These are phyloP conservation scores for Holotrichia oblita DNA, from an alignment of 1,140 invertebrate genomes.

Conservation along the genomic window DNA sequence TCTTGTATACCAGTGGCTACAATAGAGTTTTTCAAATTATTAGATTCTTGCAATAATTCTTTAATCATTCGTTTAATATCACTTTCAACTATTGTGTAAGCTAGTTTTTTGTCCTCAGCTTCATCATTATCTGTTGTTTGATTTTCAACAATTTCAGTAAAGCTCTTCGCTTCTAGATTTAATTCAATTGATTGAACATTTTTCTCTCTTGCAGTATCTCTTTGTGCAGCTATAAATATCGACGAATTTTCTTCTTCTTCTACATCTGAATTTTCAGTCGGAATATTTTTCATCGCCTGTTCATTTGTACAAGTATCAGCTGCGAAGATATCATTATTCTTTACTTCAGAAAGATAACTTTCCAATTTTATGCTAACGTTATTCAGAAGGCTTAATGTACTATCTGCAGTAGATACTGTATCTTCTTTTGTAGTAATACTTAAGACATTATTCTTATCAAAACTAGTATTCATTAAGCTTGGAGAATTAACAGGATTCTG, in stretches of 20 bases:
- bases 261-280: background rate
- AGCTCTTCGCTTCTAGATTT: background rate
- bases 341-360: conserved; percentile 2
- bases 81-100: conserved; percentile 4
- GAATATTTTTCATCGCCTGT: background rate
- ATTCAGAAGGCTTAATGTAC: background rate
- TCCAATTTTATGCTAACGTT: conserved; percentile 3
- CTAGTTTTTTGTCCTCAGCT: background rate
- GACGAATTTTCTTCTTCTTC: background rate
- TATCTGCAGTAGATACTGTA: too few relatives aligned
- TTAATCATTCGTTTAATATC: conserved; percentile 40
- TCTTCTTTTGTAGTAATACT: background rate
- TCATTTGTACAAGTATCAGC: background rate
- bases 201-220: background rate
- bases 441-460: background rate
- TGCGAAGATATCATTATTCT: background rate
- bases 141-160: background rate
- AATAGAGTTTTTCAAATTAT: conserved; percentile 36
- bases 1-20: conserved; percentile 10
- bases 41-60: background rate
- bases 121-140: background rate
- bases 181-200: background rate
- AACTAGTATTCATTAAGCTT: background rate
- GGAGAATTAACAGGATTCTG: too few relatives aligned
- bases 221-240: too few relatives aligned